These are phyloP conservation scores for Pachyuromys duprasi DNA, from an alignment of 2,797 vertebrate species.

Conservation along the genomic window DNA sequence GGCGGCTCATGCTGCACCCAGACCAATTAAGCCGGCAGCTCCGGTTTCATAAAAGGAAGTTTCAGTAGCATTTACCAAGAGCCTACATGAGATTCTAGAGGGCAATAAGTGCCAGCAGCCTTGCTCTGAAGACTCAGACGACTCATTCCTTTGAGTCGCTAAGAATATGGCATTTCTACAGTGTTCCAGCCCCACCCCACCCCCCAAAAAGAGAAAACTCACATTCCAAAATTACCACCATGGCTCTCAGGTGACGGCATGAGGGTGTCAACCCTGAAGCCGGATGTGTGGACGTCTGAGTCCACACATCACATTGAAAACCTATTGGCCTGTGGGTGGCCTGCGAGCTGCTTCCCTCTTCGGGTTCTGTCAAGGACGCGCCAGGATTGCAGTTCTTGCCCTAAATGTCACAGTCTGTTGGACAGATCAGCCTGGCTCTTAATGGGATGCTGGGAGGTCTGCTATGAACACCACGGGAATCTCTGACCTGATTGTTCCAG, in stretches of 20 bases:
- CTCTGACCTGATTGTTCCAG: background rate
- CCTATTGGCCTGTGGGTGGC: background rate
- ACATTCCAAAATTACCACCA: background rate
- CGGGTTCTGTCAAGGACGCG: background rate
- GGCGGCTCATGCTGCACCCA: background rate
- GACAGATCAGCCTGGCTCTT: background rate
- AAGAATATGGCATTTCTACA: background rate
- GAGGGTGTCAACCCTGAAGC: background rate
- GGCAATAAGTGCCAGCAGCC: constrained; percentile 32
- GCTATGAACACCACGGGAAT: background rate
- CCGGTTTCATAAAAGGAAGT: background rate
- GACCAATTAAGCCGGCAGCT: constrained; percentile 31
- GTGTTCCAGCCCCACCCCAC: constrained; percentile 3
- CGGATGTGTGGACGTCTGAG: background rate
- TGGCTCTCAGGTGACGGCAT: background rate
- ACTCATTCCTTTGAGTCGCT: background rate
- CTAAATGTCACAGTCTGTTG: background rate
- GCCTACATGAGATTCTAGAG: background rate
- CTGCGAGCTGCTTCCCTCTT: background rate
- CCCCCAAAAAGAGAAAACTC: constrained; percentile 28
- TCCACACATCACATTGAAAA: background rate
- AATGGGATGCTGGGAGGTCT: background rate
- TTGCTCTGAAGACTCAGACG: background rate
- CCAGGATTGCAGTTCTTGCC: background rate
- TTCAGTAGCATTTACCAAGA: background rate